Conservation (phyloP, 1,140 invertebrate species). For the Magallana ariakensis region DNA sequence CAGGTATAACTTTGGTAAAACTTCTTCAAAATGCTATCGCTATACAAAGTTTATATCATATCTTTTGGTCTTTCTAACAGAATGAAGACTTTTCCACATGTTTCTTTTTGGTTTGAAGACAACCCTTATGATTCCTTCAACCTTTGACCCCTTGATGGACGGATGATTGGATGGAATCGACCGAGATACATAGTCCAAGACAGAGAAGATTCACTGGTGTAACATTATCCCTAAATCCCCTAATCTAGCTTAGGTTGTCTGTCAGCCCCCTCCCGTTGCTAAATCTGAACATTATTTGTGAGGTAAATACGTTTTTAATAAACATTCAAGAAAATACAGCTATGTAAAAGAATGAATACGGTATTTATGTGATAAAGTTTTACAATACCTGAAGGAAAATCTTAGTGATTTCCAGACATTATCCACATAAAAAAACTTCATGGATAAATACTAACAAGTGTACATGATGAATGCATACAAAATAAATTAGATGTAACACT, state of each 20-base stretch:
- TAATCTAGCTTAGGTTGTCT: neutral
- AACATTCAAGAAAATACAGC: neutral
- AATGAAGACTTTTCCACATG: neutral
- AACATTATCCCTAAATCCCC: neutral
- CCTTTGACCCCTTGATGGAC: constrained; percentile 20
- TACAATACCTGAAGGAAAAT: constrained; percentile 19
- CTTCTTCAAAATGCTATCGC: neutral
- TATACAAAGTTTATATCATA: neutral
- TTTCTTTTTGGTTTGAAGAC: constrained; percentile 4
- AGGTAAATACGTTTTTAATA: constrained; percentile 19
- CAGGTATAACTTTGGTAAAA: neutral
- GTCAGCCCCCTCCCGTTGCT: neutral
- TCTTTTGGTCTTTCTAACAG: neutral
- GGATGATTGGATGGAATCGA: constrained; percentile 35
- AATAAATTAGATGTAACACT: constrained; percentile 26
- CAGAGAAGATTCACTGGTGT: constrained; percentile 23
- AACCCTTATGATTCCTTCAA: constrained; percentile 4
- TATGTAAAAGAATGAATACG: neutral
- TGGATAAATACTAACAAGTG: neutral
- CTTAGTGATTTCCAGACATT: neutral
- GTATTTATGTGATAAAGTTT: neutral
- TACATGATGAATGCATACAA: constrained; percentile 7
- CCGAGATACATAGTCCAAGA: constrained; percentile 27
- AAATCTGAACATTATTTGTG: neutral
- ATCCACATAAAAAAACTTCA: neutral